Evolutionary conservation across 2,113 vertebrate genomes (phyloP), one percentile per base, ranked within the genome.

Genomic region (Tauraco erythrolophus): DNA sequence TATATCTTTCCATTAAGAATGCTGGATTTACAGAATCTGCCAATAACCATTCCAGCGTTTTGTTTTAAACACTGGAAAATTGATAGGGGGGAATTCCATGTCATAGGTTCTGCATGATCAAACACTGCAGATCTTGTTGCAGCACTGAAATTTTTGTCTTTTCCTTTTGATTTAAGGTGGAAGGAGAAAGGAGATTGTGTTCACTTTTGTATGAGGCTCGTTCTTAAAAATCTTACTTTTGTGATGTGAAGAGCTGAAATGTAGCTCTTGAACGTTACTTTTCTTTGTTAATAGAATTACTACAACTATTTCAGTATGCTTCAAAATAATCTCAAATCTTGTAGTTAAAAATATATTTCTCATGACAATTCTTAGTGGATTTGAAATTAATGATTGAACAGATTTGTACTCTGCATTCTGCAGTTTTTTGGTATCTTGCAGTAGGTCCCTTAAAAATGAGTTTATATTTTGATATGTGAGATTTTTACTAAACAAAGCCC

Each of bases 1-100:
- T 77, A 7, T 93, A 64, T 95, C 56, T 96, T 96, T 94, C 64
- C 51, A 48, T 92, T 92, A 91, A 62, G 68, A 96, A 79, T 48
- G 80, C 25, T 65, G 43, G 17, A 46, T 94, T 95, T 94, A 43
- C 41, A 61, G 87, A 94, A 68, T 75, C 64, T 57, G 41, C 54
- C 76, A 93, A 65, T 94, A 89, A 75, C 16, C n/a, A 58, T 64
- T 92, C 70, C 58, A 82, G 46, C 5, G 3, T 92, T 89, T 84
- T 95, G 30, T 79, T 97, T 79, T 89, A 86, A 97, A 87, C 24
- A 45, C 62, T 82, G 79, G 68, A 84, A 91, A 93, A 82, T 17
- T 82, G 57, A 56, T 89, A 69, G 35, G 48, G 45, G 45, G 61
- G 60, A 92, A 86, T 89, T 88, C 86, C 37, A 4, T 87, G 28